Evolutionary conservation across 2,113 vertebrate genomes (phyloP), one percentile per base, ranked within the genome.

Genomic region (Lanius collurio): DNA sequence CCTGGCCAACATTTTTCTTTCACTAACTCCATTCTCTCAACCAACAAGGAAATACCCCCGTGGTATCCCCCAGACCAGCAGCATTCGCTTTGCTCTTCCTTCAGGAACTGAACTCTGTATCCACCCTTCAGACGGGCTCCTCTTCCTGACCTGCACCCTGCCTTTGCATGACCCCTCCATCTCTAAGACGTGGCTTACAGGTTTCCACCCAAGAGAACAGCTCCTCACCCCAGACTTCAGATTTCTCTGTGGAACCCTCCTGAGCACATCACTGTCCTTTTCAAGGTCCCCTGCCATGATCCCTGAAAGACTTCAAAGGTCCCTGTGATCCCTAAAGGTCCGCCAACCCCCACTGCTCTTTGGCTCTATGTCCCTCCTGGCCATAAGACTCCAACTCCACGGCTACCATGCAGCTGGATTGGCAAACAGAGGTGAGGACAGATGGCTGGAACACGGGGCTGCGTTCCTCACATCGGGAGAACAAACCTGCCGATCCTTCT

Each of bases 141-240:
- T 52, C 31, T 73, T 79, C 33, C 53, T 16, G 4, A 76, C 33
- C 30, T 6, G 35, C 30, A 77, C 24, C 23, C 30, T 44, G 41
- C 46, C 20, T 35, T 39, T 0, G 0, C 27, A 39, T 46, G 27
- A n/a, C 8, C 3, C 15, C 20, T 46, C 52, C 49, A 46, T 13
- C 69, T 65, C 62, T 21, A 65, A 37, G 39, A 75, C 8, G 10
- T 2, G 20, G 31, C 23, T 78, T 53, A 57, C 15, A 64, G 53
- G 56, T 60, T 89, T 68, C 71, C 76, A 67, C 23, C 7, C 19
- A 39, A 35, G 24, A 60, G 20, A 8, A 5, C 39, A 67, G 41
- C 28, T 80, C 30, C 59, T 74, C 5, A 3, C 9, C 13, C 24
- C 46, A 62, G 18, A 73, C 10, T 81, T 68, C 63, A 46, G 41